A percentile compares a stretch with the other conserved stretches of the same genome.
Evolutionary conservation across 2,113 vertebrate genomes (phyloP).

Genomic region (Origma solitaria): DNA sequence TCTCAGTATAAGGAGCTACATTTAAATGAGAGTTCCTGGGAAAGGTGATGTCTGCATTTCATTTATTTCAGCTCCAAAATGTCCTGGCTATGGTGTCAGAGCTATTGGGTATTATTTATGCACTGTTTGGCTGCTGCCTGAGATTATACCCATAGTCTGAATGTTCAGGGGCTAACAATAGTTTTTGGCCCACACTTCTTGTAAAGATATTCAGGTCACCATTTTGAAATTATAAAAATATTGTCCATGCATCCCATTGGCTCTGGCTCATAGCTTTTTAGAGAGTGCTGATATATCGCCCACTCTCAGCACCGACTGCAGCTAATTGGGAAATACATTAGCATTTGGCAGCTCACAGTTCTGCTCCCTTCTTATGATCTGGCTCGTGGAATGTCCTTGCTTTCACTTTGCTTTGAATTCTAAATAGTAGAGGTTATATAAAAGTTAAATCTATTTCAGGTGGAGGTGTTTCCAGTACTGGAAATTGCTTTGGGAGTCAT

Average conservation of each 20-base stretch:
- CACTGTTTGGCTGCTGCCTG: not conserved
- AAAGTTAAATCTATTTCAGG: not conserved
- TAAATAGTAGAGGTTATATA: not conserved
- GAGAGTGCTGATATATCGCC: not conserved
- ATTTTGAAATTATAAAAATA: not conserved
- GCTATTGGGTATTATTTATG: not conserved
- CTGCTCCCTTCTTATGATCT: not conserved
- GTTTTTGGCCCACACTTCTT: not conserved
- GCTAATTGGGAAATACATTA: conserved; percentile 11
- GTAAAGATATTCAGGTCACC: not conserved
- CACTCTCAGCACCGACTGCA: not conserved
- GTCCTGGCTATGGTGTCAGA: not conserved
- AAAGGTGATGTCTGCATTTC: not conserved
- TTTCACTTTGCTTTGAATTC: conserved; percentile 17
- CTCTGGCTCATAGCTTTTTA: not conserved
- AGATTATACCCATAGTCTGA: not conserved
- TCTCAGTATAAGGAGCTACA: not conserved
- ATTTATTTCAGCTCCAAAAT: not conserved
- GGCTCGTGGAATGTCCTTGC: not conserved
- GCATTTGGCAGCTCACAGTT: not conserved
- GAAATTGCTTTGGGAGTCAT: not conserved
- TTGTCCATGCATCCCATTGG: not conserved
- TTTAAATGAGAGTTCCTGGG: not conserved
- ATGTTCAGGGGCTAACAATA: not conserved
- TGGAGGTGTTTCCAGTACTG: not conserved